Evolutionary conservation across 2,888 invertebrate genomes (phyloP).

Genomic region (Abscondita cerata): DNA sequence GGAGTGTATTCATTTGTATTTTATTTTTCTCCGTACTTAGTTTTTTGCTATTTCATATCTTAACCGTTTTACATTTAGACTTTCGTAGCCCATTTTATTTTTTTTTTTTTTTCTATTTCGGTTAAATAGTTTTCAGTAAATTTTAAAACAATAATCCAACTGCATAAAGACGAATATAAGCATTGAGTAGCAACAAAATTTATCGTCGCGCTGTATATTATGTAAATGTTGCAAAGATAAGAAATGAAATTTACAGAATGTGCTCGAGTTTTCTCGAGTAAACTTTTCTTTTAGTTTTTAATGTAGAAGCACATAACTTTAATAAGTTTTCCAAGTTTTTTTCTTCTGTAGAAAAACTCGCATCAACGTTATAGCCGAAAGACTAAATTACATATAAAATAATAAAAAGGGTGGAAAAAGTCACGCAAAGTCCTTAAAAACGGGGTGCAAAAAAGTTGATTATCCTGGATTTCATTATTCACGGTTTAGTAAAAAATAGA

Average conservation of each 20-base stretch:
- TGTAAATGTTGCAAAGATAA: no score
- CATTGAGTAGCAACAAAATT: no score
- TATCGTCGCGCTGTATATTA: no score
- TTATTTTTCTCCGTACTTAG: no score
- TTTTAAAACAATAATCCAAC: no score
- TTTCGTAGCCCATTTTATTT: no score
- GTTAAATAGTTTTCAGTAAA: no score
- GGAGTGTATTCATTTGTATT: no score
- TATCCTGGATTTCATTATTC: slow-evolving; percentile 27
- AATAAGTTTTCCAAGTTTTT: slow-evolving; percentile 13
- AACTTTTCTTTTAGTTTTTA: slow-evolving; percentile 9
- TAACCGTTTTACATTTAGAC: no score
- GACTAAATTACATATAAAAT: slow-evolving; percentile 8
- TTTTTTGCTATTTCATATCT: no score
- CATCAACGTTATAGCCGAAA: slow-evolving; percentile 12
- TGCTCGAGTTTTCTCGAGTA: not conserved
- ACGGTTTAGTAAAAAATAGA: slow-evolving; percentile 27
- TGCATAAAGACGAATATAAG: no score
- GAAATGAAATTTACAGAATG: not conserved
- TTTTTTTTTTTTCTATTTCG: no score
- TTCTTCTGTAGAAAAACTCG: slow-evolving; percentile 13
- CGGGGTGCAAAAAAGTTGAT: slow-evolving; percentile 17
- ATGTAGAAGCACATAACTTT: slow-evolving; percentile 6
- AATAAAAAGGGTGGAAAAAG: slow-evolving; percentile 9
- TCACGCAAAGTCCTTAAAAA: slow-evolving; percentile 16